Base-by-base conservation (phyloP, 2,113 vertebrate species). In the Irena cyanogastra region DNA sequence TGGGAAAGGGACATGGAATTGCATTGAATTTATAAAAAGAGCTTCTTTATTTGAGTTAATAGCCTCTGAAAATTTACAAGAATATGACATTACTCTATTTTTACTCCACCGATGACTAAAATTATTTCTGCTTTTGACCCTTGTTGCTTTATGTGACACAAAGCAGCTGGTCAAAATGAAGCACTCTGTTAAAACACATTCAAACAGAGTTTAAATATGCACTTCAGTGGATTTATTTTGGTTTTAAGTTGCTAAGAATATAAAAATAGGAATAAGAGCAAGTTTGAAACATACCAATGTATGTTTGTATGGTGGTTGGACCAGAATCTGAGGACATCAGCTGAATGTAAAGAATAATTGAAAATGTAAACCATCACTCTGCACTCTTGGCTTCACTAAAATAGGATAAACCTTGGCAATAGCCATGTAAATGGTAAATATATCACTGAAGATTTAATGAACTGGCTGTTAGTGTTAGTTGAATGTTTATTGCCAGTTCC, bases 351-450 rank as follows among this genome's bases (percentile, higher is more conserved):
- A 37, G 5, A 78, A 49, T 78, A 71, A 89, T 41, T 80, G 3
- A 76, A 69, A 90, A 50, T 50, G 8, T 57, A 69, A 94, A 47
- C 9, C 5, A 19, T 59, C 37, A 10, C 20, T 87, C 24, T 61
- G 23, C n/a, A 37, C 10, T 70, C 39, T 71, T 76, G 65, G 13
- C n/a, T 28, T 78, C 35, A 50, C 20, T 80, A 57, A 61, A 78
- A 35, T 1, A 65, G 9, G 18, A 70, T 80, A 80, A 83, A 69
- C 20, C 17, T 76, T 72, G 57, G 37, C 41, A 87, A 28, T 37
- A 39, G 28, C 30, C 27, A 33, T 0, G 0, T 54, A 49, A 64
- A 41, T 57, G 27, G 71, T 41, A 72, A 33, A 16, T 39, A 30
- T 53, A 44, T 28, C 53, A 45, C 28, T 5, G 5, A 85, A 72